Evolutionary conservation across 35 echinoderm and acorn worm species (phyloP).

Genomic region (Heliocidaris erythrogramma): DNA sequence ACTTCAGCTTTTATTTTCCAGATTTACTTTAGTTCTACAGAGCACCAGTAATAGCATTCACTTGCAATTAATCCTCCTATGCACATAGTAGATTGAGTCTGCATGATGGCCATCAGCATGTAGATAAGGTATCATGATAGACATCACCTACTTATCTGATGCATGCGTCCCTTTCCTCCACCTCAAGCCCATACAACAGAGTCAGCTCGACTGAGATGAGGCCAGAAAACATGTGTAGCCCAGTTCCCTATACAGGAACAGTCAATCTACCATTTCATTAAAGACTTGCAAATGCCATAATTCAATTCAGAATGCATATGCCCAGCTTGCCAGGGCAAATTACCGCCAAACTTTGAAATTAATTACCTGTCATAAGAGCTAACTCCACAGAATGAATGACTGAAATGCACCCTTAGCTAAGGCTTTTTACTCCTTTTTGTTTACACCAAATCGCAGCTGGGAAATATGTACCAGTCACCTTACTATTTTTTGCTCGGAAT

Average conservation of each 20-base stretch:
- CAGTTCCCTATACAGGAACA: neutral
- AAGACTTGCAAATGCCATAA: neutral
- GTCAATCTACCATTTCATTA: neutral
- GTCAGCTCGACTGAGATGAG: neutral
- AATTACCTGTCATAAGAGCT: neutral
- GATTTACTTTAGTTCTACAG: neutral
- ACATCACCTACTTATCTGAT: neutral
- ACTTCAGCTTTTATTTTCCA: no score
- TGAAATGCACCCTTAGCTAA: neutral
- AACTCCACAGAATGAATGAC: neutral
- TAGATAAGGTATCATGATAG: neutral
- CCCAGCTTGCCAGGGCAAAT: neutral
- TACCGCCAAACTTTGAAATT: neutral
- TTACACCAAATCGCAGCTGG: neutral
- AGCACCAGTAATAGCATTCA: neutral
- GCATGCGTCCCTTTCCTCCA: neutral
- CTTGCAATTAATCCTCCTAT: neutral
- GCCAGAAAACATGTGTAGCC: neutral
- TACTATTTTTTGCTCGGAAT: neutral
- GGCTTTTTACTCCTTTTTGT: neutral
- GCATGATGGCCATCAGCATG: neutral
- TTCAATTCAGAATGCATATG: neutral
- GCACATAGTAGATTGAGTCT: neutral
- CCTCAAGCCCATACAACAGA: neutral
- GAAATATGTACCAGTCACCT: neutral